phyloP scores from a whole-genome alignment of 2,888 invertebrate genomes.

The Fissipunctia ypsillon region DNA sequence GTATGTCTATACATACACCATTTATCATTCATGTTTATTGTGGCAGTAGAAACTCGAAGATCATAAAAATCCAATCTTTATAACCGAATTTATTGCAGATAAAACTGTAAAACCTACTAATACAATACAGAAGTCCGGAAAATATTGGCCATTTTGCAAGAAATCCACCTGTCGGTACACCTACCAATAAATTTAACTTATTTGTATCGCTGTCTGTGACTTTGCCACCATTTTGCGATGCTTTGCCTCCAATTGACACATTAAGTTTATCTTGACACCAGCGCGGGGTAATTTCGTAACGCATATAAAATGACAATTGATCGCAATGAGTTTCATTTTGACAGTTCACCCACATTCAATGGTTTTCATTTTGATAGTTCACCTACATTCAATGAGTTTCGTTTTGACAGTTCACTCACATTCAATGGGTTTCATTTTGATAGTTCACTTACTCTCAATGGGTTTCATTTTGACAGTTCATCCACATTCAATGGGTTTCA shows the following conservation, averaged over 20 bases:
- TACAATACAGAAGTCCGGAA: slow-evolving; percentile 8
- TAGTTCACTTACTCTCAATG: too few relatives aligned
- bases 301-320: too few relatives aligned
- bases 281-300: too few relatives aligned
- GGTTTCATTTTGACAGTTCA: too few relatives aligned
- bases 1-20: slow-evolving; percentile 38
- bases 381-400: too few relatives aligned
- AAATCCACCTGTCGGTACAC: slow-evolving; percentile 26
- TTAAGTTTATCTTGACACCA: slow-evolving; percentile 1
- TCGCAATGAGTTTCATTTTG: too few relatives aligned
- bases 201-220: slow-evolving; percentile 19
- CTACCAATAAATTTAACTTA: slow-evolving; percentile 26
- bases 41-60: slow-evolving; percentile 30
- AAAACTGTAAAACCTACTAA: slow-evolving; percentile 32
- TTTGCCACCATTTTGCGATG: slow-evolving; percentile 6
- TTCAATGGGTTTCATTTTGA: too few relatives aligned
- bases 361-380: too few relatives aligned
- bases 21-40: slow-evolving; percentile 50
- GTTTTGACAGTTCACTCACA: too few relatives aligned
- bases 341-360: too few relatives aligned
- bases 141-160: slow-evolving; percentile 25
- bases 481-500: too few relatives aligned
- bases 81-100: slow-evolving; percentile 19
- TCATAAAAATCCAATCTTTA: slow-evolving; percentile 47
- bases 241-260: background rate